Evolutionary conservation across 2,797 vertebrate genomes (phyloP).

Genomic region (Hippopotamyrus pictus): DNA sequence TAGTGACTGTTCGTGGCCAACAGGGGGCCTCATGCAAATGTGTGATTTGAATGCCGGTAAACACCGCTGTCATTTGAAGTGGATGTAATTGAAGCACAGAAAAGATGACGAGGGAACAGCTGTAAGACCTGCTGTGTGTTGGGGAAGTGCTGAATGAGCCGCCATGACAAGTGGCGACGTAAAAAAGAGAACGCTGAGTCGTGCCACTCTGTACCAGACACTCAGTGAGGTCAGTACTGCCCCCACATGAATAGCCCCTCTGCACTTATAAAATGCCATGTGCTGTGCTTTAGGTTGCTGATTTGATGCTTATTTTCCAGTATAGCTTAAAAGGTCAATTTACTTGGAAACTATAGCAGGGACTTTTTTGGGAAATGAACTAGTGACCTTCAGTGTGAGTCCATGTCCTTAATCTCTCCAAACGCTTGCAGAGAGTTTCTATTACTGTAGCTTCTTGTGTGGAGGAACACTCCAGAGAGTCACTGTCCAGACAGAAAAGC

Average conservation of each 20-base stretch:
- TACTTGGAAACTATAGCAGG: background rate
- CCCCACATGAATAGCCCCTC: background rate
- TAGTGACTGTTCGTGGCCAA: background rate
- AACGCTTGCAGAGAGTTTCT: background rate
- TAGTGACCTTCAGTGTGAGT: background rate
- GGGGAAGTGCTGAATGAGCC: background rate
- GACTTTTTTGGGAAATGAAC: background rate
- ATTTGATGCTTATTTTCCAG: background rate
- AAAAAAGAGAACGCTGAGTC: background rate
- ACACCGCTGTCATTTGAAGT: background rate
- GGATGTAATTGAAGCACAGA: background rate
- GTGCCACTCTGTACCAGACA: background rate
- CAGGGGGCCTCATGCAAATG: background rate
- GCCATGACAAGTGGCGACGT: background rate
- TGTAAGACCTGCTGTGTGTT: background rate
- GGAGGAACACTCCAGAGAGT: background rate
- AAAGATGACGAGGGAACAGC: background rate
- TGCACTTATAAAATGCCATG: background rate
- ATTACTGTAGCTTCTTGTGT: background rate
- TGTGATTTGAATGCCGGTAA: background rate
- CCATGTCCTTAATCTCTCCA: background rate
- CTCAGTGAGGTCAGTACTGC: background rate
- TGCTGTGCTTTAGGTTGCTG: background rate
- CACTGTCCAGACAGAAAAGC: background rate
- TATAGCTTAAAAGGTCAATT: background rate